Evolutionary conservation across 2,888 invertebrate genomes (phyloP), one percentile per base, ranked within the genome.

Genomic region (Lasioglossum morio): DNA sequence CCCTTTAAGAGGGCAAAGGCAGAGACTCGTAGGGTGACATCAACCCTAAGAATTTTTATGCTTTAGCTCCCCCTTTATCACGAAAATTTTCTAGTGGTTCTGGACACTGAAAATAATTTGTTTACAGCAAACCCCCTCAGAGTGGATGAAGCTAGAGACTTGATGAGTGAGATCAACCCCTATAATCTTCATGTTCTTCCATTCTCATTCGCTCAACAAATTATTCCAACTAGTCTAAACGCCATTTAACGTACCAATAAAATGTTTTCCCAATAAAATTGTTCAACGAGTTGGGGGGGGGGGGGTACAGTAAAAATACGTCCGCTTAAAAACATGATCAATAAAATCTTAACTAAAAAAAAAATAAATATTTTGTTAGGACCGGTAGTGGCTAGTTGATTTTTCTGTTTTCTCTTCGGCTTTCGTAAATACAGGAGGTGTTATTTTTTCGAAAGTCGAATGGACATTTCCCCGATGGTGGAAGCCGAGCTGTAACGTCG

Each of bases 371-470:
- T 63, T 63, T 8, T 8, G 16, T 8, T 7, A 19, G 2, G 19
- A 34, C 63, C 19, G 12, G 30, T 16, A 27, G 30, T 5, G 16
- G 30, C 63, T 16, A 27, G 30, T 63, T 27, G 63, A 63, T 19
- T 63, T 57, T 30, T 34, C 30, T 5, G 30, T 63, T 63, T 30
- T 30, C 4, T 4, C 34, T 19, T 34, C 8, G 63, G 30, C 30
- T 63, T 63, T 30, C 63, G 63, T 30, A 37, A 69, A 69, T 23
- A 69, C 34, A 4, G 37, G 69, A 4, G 23, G 69, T 69, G 69
- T 69, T 69, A 69, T 69, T 81, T 60, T 81, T 72, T 63, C 40
- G 48, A 53, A 34, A 30, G 72, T n/a, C 63, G 43, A 12, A 14
- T n/a, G 72, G n/a, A 70, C 23, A 37, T 70, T 40, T 40, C 2